phyloP scores from a whole-genome alignment of 2,888 invertebrate species.

The Cecidostiba fungosa region DNA sequence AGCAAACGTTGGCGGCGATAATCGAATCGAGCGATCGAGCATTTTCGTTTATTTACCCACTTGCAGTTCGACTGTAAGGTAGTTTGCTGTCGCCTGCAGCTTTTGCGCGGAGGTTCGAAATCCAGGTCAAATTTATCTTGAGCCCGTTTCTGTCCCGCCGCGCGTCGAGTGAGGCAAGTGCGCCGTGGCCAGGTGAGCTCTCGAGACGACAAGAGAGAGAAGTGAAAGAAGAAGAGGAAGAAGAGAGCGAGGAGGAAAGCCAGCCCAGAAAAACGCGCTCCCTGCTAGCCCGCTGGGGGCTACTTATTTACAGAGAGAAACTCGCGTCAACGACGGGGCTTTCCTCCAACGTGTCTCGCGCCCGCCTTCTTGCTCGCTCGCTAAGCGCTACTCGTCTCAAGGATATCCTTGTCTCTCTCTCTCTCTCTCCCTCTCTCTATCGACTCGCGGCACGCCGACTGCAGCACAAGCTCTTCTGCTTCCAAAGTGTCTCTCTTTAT shows the following conservation, averaged over 20 bases:
- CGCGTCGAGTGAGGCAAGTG: not conserved
- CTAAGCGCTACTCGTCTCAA: constrained; percentile 28
- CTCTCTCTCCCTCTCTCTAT: too few species aligned
- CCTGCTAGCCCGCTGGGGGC: not conserved
- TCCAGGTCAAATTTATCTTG: constrained; percentile 32
- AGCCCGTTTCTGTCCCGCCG: not conserved
- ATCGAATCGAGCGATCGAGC: constrained; percentile 25
- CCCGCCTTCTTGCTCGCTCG: not conserved
- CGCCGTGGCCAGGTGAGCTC: not conserved
- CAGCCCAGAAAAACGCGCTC: not conserved
- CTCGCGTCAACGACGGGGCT: not conserved
- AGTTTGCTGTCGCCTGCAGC: constrained; percentile 23
- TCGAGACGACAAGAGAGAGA: not conserved
- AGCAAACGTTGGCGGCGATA: constrained; percentile 22
- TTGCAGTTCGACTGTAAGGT: constrained; percentile 16
- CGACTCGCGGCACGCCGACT: constrained; percentile 8
- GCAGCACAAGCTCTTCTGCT: not conserved
- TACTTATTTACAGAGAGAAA: constrained; percentile 23
- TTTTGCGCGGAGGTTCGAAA: constrained; percentile 14
- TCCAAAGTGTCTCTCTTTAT: constrained; percentile 21
- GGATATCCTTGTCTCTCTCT: constrained; percentile 32
- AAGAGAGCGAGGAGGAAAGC: too few species aligned
- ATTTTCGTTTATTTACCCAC: constrained; percentile 32
- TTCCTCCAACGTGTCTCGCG: not conserved
- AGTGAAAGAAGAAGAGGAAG: not conserved